phyloP scores from a whole-genome alignment of 1,140 invertebrate species.

The Himalopsyche phryganea region DNA sequence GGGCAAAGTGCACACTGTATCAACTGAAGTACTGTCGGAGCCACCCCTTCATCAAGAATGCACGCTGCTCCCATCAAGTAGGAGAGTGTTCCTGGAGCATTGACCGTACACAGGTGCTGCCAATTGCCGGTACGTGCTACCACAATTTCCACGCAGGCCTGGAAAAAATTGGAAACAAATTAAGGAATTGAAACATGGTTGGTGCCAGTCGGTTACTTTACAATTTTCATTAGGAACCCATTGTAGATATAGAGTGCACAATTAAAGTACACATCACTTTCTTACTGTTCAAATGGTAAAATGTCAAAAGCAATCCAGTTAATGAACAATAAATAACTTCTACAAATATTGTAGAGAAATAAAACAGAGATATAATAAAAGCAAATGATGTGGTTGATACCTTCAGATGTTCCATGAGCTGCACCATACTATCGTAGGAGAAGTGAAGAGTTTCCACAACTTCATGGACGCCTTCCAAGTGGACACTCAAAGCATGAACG shows the following conservation, averaged over 20 bases:
- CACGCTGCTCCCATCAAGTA: constrained; percentile 79
- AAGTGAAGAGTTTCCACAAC: constrained; percentile 53
- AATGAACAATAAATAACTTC: no score
- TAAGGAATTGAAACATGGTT: no score
- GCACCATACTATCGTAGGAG: constrained; percentile 86
- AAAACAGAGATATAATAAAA: neutral
- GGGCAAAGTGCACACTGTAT: constrained; percentile 83
- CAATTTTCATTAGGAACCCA: no score
- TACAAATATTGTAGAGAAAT: no score
- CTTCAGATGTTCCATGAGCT: constrained; percentile 92
- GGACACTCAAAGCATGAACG: constrained; percentile 82
- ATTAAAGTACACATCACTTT: no score
- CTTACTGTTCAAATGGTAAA: no score
- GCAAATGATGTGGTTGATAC: constrained; percentile 27
- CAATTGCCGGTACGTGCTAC: constrained; percentile 89
- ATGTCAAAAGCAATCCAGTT: no score
- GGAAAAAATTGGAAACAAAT: no score
- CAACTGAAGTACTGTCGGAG: constrained; percentile 84
- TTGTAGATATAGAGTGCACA: no score
- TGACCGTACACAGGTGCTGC: constrained; percentile 84
- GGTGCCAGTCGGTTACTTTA: no score
- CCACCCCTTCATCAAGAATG: constrained; percentile 88
- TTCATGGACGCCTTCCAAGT: constrained; percentile 64
- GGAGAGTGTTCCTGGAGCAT: constrained; percentile 69
- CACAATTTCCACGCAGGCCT: constrained; percentile 87